Evolutionary conservation across 2,888 invertebrate genomes (phyloP), one percentile per base, ranked within the genome.

Genomic region (Apomyelois bistriatella): DNA sequence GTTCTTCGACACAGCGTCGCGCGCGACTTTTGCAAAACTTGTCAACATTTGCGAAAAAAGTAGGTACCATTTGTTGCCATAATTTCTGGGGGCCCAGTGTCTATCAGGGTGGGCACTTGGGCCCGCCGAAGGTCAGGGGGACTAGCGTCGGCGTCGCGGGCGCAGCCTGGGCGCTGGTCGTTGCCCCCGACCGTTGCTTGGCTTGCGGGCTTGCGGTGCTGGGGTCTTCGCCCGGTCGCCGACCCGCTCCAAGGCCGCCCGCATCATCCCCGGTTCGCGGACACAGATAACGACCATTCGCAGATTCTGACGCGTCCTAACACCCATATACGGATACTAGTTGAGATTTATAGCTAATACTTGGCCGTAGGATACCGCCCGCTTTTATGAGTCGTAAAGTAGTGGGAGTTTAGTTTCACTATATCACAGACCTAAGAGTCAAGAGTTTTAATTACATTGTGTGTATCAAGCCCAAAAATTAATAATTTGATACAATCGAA

Each of bases 101-200:
- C 57, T 57, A 65, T 59, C 56, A 58, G 59, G 65, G 65, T 64
- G 66, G 58, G 50, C 66, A 66, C 59, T 59, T 59, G 64, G 61
- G 54, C 64, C 54, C 54, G 50, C 36, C 61, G 69, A 69, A 79
- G 79, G 81, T 79, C 80, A 76, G 77, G 71, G 72, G 66, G 76
- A 22, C 76, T 77, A 76, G 79, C 70, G 70, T 66, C 70, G 70
- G 61, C 69, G 72, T 69, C 72, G 76, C 81, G 68, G 73, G 71
- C 76, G 74, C 76, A 77, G 70, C 68, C 76, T 79, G 78, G 73
- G 70, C 77, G 74, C 60, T 82, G 87, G 88, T 85, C 89, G 87
- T 89, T 89, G 88, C 87, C 89, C 88, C 85, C 88, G 79, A 85
- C 88, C 87, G 88, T 87, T 88, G 89, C 82, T 82, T 86, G 85